Base-by-base conservation (phyloP, 1,140 invertebrate species). In the Zaprionus capensis region DNA sequence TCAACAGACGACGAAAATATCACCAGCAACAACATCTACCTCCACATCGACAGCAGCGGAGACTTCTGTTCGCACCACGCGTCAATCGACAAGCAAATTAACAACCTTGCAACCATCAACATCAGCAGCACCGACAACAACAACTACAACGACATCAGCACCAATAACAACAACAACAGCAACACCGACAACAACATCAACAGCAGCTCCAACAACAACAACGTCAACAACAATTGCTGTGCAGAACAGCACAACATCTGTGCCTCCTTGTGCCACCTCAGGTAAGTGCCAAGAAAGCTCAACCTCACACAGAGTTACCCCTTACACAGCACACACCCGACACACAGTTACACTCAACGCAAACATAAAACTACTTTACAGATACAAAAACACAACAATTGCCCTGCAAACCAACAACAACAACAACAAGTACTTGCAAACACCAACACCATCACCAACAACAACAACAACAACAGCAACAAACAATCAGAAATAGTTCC, bases 391-490 rank as follows among this genome's bases (percentile, higher is more conserved):
- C 71, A 67, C 70, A 12, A 20, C 41, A 69, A 38, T 15, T 56
- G 5, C 66, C 73, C 64, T 82, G 80, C 76, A 79, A 64, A 76
- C 76, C 57, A 61, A 66, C 72, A 59, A 34, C 51, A 55, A 56
- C 36, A 49, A 51, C 41, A 66, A 28, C 62, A 63, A 63, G n/a
- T 9, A 65, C 62, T 57, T 20, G 53, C 46, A 34, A 20, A 51
- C 46, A 20, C 46, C 46, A 56, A 44, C 57, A 53, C 51, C 22
- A 73, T 12, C 72, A 38, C 69, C 66, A 77, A 72, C 58, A 44
- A 71, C 73, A 67, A 71, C 73, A 67, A 26, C 51, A 59, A 22
- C 31, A 49, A 71, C 68, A 67, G 24, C 51, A 58, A 22, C 31
- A 49, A 69, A 36, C 58, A 31, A 59, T 20, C 31, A 24, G 26